These are phyloP conservation scores for Hypsibius dujardini DNA, from an alignment of 1,140 invertebrate genomes.

Conservation along the genomic window DNA sequence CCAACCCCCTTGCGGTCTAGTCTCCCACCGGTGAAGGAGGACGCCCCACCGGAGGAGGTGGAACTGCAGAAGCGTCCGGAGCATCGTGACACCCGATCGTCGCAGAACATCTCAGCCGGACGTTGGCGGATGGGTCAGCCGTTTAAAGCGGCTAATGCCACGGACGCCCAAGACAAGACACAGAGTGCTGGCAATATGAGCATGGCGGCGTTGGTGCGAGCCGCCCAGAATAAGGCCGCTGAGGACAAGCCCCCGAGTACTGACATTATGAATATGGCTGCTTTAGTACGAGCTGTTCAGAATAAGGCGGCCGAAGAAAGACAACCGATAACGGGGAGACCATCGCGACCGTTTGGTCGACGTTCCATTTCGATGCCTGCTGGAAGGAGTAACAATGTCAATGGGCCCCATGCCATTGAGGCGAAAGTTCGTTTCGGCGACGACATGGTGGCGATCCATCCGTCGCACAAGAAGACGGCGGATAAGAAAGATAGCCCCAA, in stretches of 20 bases:
- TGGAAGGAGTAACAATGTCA: background rate
- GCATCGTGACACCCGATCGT: background rate
- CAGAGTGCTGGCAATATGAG: too few relatives aligned
- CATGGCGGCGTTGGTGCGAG: too few relatives aligned
- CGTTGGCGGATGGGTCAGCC: slow-evolving; percentile 22
- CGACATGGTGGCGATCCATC: background rate
- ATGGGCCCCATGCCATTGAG: background rate
- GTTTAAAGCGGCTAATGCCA: slow-evolving; percentile 22
- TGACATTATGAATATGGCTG: too few relatives aligned
- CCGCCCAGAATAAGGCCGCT: too few relatives aligned
- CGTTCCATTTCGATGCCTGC: background rate
- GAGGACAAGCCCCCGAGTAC: too few relatives aligned
- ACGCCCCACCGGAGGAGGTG: slow-evolving; percentile 16
- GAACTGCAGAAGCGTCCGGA: background rate
- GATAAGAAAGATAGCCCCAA: slow-evolving; percentile 18
- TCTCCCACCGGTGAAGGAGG: slow-evolving; percentile 7
- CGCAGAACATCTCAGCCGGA: slow-evolving; percentile 12
- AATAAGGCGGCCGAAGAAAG: background rate
- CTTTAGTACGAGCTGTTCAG: too few relatives aligned
- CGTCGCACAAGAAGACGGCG: background rate
- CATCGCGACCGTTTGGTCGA: background rate
- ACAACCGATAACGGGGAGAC: background rate
- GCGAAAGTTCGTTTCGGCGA: background rate
- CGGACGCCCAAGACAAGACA: slow-evolving; percentile 21
- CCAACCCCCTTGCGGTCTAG: slow-evolving; percentile 13